A percentile compares a stretch with the other conserved stretches of the same genome.
phyloP scores from a whole-genome alignment of 2,113 vertebrate species.

The Panthera leo region DNA sequence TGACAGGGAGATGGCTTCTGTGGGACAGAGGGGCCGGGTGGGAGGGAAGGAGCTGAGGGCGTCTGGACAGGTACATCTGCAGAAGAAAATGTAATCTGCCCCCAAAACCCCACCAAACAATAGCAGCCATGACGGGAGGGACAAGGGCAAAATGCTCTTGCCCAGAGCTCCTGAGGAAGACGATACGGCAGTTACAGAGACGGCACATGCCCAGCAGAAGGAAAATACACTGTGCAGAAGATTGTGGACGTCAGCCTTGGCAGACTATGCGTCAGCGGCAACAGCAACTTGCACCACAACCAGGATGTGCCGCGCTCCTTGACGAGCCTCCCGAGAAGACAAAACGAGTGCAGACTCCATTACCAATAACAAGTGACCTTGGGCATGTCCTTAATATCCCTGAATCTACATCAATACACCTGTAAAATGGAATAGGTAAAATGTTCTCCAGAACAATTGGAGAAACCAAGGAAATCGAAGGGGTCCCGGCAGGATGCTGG shows the following conservation, averaged over 20 bases:
- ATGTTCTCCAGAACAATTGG: not conserved
- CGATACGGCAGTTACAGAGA: fast-evolving
- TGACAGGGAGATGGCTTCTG: fast-evolving
- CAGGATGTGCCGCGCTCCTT: fast-evolving
- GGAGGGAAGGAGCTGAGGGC: not conserved
- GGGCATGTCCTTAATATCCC: not conserved
- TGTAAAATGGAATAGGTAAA: not conserved
- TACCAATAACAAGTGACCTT: not conserved
- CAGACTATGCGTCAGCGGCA: fast-evolving
- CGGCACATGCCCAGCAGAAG: fast-evolving
- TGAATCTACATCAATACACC: fast-evolving
- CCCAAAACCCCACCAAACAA: not conserved
- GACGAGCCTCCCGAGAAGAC: not conserved
- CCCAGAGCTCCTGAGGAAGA: not conserved
- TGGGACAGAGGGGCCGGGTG: fast-evolving
- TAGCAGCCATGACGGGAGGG: not conserved
- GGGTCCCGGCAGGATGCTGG: too few species aligned
- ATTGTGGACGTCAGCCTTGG: fast-evolving
- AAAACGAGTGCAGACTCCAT: not conserved
- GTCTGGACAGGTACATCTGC: not conserved
- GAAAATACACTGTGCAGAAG: not conserved
- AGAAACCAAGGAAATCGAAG: not conserved
- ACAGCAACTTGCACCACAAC: fast-evolving
- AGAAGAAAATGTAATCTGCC: not conserved
- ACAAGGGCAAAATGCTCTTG: fast-evolving